phyloP scores from a whole-genome alignment of 2,888 invertebrate genomes.

The Ochropleura leucogaster region DNA sequence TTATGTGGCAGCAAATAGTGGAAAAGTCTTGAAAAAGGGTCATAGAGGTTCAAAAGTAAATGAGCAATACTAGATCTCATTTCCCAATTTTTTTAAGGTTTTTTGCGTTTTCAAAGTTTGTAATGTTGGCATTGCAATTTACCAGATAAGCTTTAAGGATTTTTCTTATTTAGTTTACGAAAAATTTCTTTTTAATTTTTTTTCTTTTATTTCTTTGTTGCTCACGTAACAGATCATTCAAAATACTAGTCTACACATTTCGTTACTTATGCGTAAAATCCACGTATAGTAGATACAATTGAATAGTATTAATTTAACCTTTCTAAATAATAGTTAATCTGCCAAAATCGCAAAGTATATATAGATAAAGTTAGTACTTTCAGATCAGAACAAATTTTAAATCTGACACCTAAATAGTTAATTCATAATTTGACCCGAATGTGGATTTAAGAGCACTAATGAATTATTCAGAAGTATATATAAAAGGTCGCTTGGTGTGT shows the following conservation, averaged over 20 bases:
- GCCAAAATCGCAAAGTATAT: background rate
- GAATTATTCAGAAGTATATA: conserved; percentile 20
- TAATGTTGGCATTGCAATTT: background rate
- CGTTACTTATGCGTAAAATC: too few relatives aligned
- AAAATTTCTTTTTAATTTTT: too few relatives aligned
- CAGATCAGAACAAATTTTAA: background rate
- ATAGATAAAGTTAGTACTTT: background rate
- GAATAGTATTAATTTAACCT: background rate
- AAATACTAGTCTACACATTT: too few relatives aligned
- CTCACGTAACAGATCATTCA: background rate
- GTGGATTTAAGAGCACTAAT: background rate
- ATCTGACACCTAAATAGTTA: background rate
- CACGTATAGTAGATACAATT: background rate
- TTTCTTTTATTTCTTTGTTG: background rate
- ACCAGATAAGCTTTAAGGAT: background rate
- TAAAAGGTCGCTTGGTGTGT: background rate
- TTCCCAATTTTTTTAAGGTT: background rate
- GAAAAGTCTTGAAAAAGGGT: conserved; percentile 33
- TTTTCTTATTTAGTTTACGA: background rate
- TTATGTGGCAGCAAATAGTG: conserved; percentile 11
- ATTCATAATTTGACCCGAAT: conserved; percentile 1
- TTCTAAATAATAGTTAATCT: background rate
- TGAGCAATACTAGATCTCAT: too few relatives aligned
- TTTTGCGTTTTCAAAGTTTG: conserved; percentile 20
- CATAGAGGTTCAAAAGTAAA: conserved; percentile 36